Evolutionary conservation across 2,888 invertebrate species (phyloP), one percentile per base, ranked within the genome.

Genomic region (Melinopterus prodromus): DNA sequence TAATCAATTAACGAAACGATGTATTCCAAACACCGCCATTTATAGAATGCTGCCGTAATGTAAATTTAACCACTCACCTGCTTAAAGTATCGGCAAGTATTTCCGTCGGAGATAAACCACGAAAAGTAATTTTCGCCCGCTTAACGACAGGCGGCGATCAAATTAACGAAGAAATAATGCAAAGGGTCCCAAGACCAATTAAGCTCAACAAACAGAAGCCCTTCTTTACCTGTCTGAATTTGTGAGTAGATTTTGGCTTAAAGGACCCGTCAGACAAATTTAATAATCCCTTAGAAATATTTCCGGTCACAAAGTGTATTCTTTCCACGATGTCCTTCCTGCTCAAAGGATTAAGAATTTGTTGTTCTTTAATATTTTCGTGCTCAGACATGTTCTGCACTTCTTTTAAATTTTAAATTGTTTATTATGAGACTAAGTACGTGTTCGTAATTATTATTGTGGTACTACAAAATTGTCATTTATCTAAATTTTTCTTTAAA

Each of bases 131-230:
- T 74, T 74, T 35, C 74, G 53, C 9, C 53, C 35, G 6, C 74
- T 26, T 74, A 37, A 36, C 36, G 74, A 35, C 74, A 36, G n/a
- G 36, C 74, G 36, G n/a, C 35, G 74, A 26, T 35, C 35, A 74
- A 74, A 74, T 74, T 74, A 74, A 74, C 37, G 74, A 26, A 74
- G 74, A 26, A 74, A 74, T 37, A 74, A 74, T 74, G 37, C 36
- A 74, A 26, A 35, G 74, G 74, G 74, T 16, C 36, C 6, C 7
- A 74, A n/a, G 74, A 74, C 36, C 74, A 74, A 74, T 74, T 74
- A 74, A 37, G 74, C 74, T 74, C 74, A 35, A n/a, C 74, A 74
- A 74, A 74, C 74, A 74, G 74, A 37, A 53, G 5, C 53, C 53
- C 53, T 53, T 53, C 53, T 53, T 53, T 53, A 53, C 53, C 53